phyloP scores from a whole-genome alignment of 2,888 invertebrate genomes.

The Argyresthia albistria region DNA sequence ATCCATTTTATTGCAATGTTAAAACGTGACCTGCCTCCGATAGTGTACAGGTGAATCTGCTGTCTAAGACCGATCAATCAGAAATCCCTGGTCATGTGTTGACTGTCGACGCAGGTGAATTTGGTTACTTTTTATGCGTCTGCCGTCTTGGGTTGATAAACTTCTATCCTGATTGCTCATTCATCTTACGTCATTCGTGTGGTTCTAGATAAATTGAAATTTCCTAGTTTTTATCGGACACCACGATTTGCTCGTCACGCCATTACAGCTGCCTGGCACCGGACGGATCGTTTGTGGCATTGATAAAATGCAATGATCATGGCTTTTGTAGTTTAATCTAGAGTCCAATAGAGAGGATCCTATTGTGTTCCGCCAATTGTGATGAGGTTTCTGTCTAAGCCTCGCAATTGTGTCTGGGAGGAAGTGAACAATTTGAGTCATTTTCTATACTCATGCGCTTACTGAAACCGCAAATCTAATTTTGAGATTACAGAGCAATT shows the following conservation, averaged over 20 bases:
- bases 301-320: conserved; percentile 1
- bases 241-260: too few relatives aligned
- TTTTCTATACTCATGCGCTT: background rate
- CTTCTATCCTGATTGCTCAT: conserved; percentile 64
- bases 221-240: conserved; percentile 32
- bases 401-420: conserved; percentile 46
- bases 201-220: conserved; percentile 41
- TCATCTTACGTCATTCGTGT: conserved; percentile 62
- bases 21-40: conserved; percentile 50
- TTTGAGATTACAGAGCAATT: background rate
- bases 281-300: too few relatives aligned
- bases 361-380: conserved; percentile 41
- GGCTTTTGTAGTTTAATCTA: conserved; percentile 32
- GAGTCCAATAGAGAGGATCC: conserved; percentile 17
- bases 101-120: conserved; percentile 26
- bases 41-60: conserved; percentile 38
- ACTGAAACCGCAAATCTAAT: conserved; percentile 5
- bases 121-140: conserved; percentile 67
- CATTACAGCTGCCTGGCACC: too few relatives aligned
- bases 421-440: conserved; percentile 45
- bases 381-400: conserved; percentile 48
- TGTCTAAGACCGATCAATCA: conserved; percentile 64
- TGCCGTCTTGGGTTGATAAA: conserved; percentile 59
- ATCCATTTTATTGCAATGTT: conserved; percentile 44
- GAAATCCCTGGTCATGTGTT: conserved; percentile 58